These are phyloP conservation scores for Poeciliopsis occidentalis DNA, from an alignment of 2,113 vertebrate species.

Conservation along the genomic window DNA sequence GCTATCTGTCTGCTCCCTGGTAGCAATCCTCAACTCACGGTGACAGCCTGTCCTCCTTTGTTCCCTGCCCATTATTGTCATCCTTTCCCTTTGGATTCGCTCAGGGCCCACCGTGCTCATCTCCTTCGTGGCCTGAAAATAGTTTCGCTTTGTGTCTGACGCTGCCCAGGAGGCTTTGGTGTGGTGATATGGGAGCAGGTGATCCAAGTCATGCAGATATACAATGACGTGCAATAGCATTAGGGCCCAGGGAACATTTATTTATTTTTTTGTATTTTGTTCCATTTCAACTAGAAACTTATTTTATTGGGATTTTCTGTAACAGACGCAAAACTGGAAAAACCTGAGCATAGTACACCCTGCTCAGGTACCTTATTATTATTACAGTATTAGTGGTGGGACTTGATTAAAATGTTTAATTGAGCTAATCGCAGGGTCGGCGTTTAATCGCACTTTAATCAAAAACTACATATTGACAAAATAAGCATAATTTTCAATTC, in stretches of 20 bases:
- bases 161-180: constrained; percentile 25
- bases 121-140: constrained; percentile 52
- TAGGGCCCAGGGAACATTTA: not conserved
- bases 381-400: too few relatives aligned
- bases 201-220: not conserved
- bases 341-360: too few relatives aligned
- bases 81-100: constrained; percentile 13
- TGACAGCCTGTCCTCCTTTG: constrained; percentile 19
- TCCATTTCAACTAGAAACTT: not conserved
- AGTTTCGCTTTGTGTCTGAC: not conserved
- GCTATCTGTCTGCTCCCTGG: constrained; percentile 18
- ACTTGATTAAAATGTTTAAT: too few relatives aligned
- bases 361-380: too few relatives aligned
- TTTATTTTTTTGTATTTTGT: too few relatives aligned
- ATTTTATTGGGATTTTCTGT: not conserved
- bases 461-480: too few relatives aligned
- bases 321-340: not conserved
- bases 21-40: constrained; percentile 31
- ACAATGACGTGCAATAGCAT: not conserved
- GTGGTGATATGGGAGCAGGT: constrained; percentile 20
- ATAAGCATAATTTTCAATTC: too few relatives aligned
- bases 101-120: constrained; percentile 29
- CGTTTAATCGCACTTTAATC: too few relatives aligned
- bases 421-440: too few relatives aligned
- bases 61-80: constrained; percentile 36